Evolutionary conservation across 2,797 vertebrate species (phyloP).

Genomic region (Hephaestus fuliginosus): DNA sequence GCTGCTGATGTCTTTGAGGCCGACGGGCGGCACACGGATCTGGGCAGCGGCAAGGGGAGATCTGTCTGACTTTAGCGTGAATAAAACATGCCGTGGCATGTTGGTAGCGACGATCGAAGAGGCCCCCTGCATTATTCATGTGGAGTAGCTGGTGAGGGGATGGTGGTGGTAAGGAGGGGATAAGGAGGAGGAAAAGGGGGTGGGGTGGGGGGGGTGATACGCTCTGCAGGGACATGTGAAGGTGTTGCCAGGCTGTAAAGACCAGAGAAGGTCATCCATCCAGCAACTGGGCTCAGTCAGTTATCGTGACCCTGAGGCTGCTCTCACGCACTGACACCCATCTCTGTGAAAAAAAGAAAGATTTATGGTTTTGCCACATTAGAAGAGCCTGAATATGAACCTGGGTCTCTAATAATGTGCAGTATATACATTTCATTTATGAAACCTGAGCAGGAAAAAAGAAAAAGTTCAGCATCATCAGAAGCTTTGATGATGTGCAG

Average conservation of each 20-base stretch:
- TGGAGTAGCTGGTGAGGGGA: constrained; percentile 55
- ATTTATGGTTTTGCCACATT: constrained; percentile 21
- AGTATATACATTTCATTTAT: not conserved
- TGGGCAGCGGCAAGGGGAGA: constrained; percentile 43
- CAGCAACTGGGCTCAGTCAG: constrained; percentile 45
- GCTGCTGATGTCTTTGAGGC: constrained; percentile 61
- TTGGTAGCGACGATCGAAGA: constrained; percentile 75
- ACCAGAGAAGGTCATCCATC: constrained; percentile 54
- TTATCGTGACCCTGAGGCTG: constrained; percentile 36
- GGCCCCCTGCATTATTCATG: constrained; percentile 82
- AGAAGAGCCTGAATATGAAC: not conserved
- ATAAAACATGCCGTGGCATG: constrained; percentile 86
- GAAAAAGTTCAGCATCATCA: constrained; percentile 27
- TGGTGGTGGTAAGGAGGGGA: constrained; percentile 5
- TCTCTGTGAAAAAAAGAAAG: constrained; percentile 8
- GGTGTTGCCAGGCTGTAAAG: constrained; percentile 72
- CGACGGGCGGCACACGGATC: constrained; percentile 23
- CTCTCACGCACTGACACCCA: constrained; percentile 1
- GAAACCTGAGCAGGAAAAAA: constrained; percentile 13
- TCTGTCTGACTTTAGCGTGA: constrained; percentile 77
- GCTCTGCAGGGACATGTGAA: constrained; percentile 51
- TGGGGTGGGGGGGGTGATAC: not conserved
- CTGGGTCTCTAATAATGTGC: not conserved
- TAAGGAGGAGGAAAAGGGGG: not conserved
- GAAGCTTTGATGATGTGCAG: constrained; percentile 16